A percentile compares a stretch with the other conserved stretches of the same genome.
phyloP scores from a whole-genome alignment of 2,797 vertebrate genomes.

The Chromobotia macracanthus region DNA sequence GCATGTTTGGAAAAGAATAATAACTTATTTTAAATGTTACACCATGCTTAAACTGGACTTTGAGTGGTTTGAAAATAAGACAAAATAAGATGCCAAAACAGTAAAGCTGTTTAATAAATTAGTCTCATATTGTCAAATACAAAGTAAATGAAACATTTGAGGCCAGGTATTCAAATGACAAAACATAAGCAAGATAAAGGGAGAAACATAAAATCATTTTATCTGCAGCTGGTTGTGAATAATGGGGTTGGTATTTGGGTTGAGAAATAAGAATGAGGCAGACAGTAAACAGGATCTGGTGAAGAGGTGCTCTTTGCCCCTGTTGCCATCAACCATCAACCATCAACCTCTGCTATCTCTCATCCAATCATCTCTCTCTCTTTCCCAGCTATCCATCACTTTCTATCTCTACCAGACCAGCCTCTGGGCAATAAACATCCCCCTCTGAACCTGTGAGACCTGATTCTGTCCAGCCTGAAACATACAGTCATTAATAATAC shows the following conservation, averaged over 20 bases:
- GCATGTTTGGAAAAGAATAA: too few relatives aligned
- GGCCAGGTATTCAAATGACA: neutral
- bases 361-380: neutral
- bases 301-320: slow-evolving; percentile 1
- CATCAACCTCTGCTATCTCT: neutral
- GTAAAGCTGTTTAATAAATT: neutral
- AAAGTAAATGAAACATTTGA: neutral
- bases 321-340: too few relatives aligned
- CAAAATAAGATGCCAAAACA: too few relatives aligned
- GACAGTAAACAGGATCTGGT: slow-evolving; percentile 61
- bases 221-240: slow-evolving; percentile 60
- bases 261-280: slow-evolving; percentile 47
- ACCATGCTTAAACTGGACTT: too few relatives aligned
- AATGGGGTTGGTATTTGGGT: slow-evolving; percentile 68
- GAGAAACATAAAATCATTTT: slow-evolving; percentile 28
- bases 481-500: slow-evolving; percentile 71
- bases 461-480: slow-evolving; percentile 73
- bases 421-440: slow-evolving; percentile 58
- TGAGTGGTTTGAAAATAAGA: too few relatives aligned
- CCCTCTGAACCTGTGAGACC: slow-evolving; percentile 70
- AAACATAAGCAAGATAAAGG: neutral
- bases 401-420: slow-evolving; percentile 54
- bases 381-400: slow-evolving; percentile 51
- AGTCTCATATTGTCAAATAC: neutral
- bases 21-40: too few relatives aligned